A percentile compares a stretch with the other conserved stretches of the same genome.
Conservation (phyloP, 2,888 invertebrate genomes). For the Xanthorhoe designata region DNA sequence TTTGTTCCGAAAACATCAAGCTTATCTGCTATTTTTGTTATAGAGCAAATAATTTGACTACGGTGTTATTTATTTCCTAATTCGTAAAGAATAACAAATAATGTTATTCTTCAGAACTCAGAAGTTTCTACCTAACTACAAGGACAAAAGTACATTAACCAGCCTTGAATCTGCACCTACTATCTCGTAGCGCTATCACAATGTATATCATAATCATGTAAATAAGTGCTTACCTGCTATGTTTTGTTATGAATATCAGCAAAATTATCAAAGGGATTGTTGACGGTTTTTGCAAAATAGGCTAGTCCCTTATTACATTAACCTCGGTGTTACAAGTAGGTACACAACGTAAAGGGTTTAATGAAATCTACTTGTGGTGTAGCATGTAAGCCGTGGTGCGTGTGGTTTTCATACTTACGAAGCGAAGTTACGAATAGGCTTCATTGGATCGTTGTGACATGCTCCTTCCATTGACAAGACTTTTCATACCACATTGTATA, state of each 20-base stretch:
- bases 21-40: conserved; percentile 9
- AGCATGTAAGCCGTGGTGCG: conserved; percentile 41
- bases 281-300: conserved; percentile 47
- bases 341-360: conserved; percentile 45
- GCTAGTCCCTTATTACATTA: conserved; percentile 53
- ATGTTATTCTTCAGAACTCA: too few species aligned
- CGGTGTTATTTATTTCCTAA: too few species aligned
- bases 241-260: conserved; percentile 14
- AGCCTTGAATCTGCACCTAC: background rate
- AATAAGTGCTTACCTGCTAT: conserved; percentile 15
- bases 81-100: too few species aligned
- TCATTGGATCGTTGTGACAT: background rate
- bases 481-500: background rate
- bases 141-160: background rate
- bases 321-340: conserved; percentile 45
- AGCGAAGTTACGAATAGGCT: background rate
- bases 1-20: background rate
- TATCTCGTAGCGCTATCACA: conserved; percentile 18
- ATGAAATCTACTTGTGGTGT: conserved; percentile 51
- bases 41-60: too few species aligned
- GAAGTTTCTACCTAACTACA: background rate
- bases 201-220: conserved; percentile 15
- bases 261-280: conserved; percentile 38
- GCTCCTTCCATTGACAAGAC: background rate
- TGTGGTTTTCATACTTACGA: background rate